A percentile compares a stretch with the other conserved stretches of the same genome.
Evolutionary conservation across 2,113 vertebrate genomes (phyloP).

Genomic region (Murina feae): DNA sequence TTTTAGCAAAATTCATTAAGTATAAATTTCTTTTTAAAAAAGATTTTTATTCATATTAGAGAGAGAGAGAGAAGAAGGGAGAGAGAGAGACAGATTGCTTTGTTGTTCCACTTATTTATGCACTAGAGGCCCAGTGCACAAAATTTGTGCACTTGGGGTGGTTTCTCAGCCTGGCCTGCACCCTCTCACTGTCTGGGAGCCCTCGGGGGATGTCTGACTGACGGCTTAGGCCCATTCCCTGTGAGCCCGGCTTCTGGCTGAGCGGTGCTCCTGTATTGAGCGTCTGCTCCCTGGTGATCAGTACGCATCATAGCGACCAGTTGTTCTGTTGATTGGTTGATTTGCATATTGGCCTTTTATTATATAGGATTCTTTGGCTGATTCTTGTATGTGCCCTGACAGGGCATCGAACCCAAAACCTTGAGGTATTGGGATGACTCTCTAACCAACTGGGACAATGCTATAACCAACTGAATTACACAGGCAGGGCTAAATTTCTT

Average conservation of each 20-base stretch:
- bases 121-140: too few relatives aligned
- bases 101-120: not conserved
- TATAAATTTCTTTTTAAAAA: not conserved
- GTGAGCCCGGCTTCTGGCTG: too few relatives aligned
- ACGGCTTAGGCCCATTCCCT: too few relatives aligned
- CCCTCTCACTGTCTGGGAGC: too few relatives aligned
- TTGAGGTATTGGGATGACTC: not conserved
- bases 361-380: not conserved
- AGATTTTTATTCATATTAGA: not conserved
- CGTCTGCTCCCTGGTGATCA: too few relatives aligned
- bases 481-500: not conserved
- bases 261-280: too few relatives aligned
- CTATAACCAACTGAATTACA: not conserved
- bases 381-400: not conserved
- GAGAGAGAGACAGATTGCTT: not conserved
- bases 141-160: too few relatives aligned
- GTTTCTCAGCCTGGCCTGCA: too few relatives aligned
- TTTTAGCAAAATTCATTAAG: conserved; percentile 10
- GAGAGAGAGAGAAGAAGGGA: not conserved
- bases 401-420: not conserved
- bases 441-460: not conserved
- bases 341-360: too few relatives aligned
- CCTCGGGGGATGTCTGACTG: too few relatives aligned
- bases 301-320: too few relatives aligned
- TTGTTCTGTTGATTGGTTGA: too few relatives aligned